These are phyloP conservation scores for Pempheris klunzingeri DNA, from an alignment of 2,797 vertebrate species.

Conservation along the genomic window DNA sequence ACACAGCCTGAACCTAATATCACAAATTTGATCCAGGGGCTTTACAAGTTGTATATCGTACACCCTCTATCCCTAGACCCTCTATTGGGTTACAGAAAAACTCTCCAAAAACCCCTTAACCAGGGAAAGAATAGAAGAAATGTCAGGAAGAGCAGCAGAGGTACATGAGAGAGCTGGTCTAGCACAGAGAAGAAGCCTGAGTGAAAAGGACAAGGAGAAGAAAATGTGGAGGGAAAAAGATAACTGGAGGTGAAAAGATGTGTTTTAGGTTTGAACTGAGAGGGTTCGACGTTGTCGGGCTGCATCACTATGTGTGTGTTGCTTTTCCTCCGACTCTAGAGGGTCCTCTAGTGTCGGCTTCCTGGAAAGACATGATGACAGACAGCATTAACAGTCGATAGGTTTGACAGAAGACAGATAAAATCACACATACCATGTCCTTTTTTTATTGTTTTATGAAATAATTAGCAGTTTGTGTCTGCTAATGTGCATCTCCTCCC, in stretches of 20 bases:
- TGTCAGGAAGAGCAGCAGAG: neutral
- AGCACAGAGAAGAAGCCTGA: neutral
- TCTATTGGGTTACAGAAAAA: neutral
- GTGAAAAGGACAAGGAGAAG: neutral
- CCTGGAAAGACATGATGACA: neutral
- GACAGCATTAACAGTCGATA: no score
- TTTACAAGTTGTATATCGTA: no score
- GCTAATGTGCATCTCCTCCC: no score
- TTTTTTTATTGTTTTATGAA: neutral
- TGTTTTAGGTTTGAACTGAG: neutral
- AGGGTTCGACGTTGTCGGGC: neutral
- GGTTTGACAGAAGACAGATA: neutral
- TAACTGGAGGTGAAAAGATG: neutral
- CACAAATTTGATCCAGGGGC: neutral
- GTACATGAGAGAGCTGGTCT: neutral
- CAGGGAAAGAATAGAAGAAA: neutral
- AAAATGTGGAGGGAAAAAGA: neutral
- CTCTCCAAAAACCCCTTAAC: no score
- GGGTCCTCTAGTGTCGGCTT: constrained; percentile 67
- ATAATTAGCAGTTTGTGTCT: neutral
- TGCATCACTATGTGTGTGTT: neutral
- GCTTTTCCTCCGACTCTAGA: constrained; percentile 32
- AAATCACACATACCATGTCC: neutral
- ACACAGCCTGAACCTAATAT: neutral
- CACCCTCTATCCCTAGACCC: neutral